Conservation (phyloP, 30 jellyfish, hydroid and myxozoan species). For the Pseudorhiza aurosa region DNA sequence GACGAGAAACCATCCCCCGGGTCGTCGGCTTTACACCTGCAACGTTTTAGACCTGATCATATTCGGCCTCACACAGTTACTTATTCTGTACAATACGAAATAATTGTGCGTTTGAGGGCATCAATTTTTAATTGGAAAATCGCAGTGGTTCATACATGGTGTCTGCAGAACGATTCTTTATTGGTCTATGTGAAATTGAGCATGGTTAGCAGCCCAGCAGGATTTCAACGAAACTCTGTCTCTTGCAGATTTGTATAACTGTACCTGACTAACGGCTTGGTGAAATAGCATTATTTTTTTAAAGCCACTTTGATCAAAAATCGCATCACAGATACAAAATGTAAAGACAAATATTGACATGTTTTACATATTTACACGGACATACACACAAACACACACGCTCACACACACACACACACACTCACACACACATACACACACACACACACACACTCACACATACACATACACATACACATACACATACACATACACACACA, state of each 20-base stretch:
- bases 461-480: background rate
- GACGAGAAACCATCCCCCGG: constrained; percentile 11
- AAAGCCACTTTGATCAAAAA: too few species aligned
- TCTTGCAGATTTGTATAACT: too few species aligned
- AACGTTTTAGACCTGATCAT: background rate
- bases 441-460: background rate
- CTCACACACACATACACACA: background rate
- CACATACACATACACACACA: too few species aligned
- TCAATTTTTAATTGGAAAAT: constrained; percentile 50
- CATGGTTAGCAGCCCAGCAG: background rate
- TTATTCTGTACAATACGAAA: constrained; percentile 6
- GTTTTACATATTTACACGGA: too few species aligned
- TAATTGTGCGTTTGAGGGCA: constrained; percentile 7
- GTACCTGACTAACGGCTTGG: too few species aligned
- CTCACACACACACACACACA: background rate
- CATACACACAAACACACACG: too few species aligned
- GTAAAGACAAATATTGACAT: too few species aligned
- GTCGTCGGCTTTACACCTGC: constrained; percentile 12
- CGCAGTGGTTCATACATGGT: constrained; percentile 45
- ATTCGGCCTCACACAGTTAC: background rate
- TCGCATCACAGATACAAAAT: too few species aligned
- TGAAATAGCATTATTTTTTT: too few species aligned
- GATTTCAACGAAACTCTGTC: background rate
- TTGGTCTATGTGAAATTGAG: background rate
- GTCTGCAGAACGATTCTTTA: background rate